These are phyloP conservation scores for Diplazon laetatorius DNA, from an alignment of 2,888 invertebrate genomes.

Conservation along the genomic window DNA sequence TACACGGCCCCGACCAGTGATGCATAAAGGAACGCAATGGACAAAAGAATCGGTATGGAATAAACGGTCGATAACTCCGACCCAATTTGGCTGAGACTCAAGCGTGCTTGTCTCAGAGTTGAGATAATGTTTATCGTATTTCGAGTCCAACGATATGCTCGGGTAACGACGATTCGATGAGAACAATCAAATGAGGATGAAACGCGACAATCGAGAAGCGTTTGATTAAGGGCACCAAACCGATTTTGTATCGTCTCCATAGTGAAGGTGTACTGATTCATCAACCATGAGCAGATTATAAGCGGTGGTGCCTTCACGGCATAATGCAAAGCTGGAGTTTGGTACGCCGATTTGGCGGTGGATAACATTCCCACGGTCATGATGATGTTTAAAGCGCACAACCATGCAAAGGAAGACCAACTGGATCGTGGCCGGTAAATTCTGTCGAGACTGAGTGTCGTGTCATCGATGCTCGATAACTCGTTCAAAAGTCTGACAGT, in stretches of 20 bases:
- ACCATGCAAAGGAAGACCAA: too few species aligned
- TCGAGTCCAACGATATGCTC: too few species aligned
- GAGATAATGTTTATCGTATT: too few species aligned
- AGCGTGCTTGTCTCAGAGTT: conserved; percentile 59
- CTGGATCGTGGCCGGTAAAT: too few species aligned
- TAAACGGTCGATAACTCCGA: conserved; percentile 63
- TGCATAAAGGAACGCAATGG: conserved; percentile 32
- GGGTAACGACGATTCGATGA: background rate
- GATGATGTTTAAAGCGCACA: too few species aligned
- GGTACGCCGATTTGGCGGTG: too few species aligned
- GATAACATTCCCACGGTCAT: too few species aligned
- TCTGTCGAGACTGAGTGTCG: too few species aligned
- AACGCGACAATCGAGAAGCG: conserved; percentile 23
- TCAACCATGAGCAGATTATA: conserved; percentile 46
- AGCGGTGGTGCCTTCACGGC: conserved; percentile 40
- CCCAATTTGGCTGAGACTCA: conserved; percentile 60
- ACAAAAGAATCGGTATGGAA: conserved; percentile 59
- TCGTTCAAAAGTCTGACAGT: too few species aligned
- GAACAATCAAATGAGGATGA: background rate
- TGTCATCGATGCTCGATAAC: too few species aligned
- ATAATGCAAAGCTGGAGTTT: background rate
- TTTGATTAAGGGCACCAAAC: conserved; percentile 61
- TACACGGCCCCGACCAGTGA: conserved; percentile 66
- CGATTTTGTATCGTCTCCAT: conserved; percentile 42
- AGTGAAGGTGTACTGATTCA: conserved; percentile 64